Evolutionary conservation across 2,113 vertebrate genomes (phyloP).

Genomic region (Mirza zaza): DNA sequence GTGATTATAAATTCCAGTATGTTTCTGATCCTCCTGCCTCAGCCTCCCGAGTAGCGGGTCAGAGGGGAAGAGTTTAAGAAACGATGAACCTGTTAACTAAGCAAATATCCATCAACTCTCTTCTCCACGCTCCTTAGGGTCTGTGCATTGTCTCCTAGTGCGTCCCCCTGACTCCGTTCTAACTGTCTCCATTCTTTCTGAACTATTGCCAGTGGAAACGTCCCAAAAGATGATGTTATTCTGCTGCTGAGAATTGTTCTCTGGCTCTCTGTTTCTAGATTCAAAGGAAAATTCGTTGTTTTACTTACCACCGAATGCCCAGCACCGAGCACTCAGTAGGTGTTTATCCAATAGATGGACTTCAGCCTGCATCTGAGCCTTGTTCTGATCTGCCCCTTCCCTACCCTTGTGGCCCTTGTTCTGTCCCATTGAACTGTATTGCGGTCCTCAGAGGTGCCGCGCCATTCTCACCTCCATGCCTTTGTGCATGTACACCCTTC

Average conservation of each 20-base stretch:
- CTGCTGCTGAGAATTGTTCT: background rate
- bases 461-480: rapidly evolving
- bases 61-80: background rate
- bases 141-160: rapidly evolving
- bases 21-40: background rate
- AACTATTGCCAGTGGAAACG: background rate
- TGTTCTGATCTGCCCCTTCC: background rate
- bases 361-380: background rate
- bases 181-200: background rate
- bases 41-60: background rate
- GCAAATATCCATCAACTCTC: rapidly evolving
- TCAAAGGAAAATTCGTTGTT: background rate
- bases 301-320: background rate
- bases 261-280: background rate
- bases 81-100: background rate
- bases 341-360: background rate
- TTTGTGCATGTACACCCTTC: rapidly evolving
- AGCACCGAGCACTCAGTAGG: background rate
- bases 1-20: background rate
- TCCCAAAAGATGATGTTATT: background rate
- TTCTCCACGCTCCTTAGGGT: background rate
- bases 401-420: background rate
- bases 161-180: background rate
- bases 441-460: background rate
- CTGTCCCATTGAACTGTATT: rapidly evolving